Conservation (phyloP, 2,888 invertebrate genomes). For the Ennomos fuscantarius region DNA sequence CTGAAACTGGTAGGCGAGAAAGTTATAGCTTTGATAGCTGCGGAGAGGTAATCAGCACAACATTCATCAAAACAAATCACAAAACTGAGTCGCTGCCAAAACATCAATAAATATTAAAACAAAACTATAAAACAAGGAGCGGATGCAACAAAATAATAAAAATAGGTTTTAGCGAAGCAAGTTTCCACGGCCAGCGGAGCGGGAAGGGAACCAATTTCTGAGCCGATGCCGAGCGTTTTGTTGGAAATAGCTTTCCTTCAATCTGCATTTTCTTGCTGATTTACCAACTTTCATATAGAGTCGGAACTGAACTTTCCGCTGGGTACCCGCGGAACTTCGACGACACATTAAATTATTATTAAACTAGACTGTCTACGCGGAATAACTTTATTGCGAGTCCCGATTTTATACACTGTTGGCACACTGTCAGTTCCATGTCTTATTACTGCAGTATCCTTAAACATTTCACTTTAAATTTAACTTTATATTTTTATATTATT, state of each 20-base stretch:
- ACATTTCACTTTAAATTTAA: no score
- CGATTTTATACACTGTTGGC: constrained; percentile 18
- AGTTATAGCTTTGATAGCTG: neutral
- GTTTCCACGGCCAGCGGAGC: constrained; percentile 78
- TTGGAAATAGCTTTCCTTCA: constrained; percentile 84
- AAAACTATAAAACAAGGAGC: constrained; percentile 68
- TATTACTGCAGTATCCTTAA: constrained; percentile 4
- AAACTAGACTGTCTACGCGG: constrained; percentile 46
- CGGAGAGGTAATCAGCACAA: constrained; percentile 25
- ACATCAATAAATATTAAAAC: constrained; percentile 68
- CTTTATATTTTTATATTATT: no score
- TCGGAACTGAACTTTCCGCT: constrained; percentile 62
- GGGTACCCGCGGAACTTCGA: constrained; percentile 61
- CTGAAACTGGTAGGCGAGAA: neutral
- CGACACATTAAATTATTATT: constrained; percentile 72
- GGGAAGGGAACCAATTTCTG: constrained; percentile 82
- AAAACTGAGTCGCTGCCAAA: constrained; percentile 30
- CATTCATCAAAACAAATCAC: constrained; percentile 27
- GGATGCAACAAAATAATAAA: constrained; percentile 76
- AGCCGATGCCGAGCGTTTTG: constrained; percentile 82
- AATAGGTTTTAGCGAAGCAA: constrained; percentile 78
- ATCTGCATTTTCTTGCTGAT: constrained; percentile 86
- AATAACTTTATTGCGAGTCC: constrained; percentile 25
- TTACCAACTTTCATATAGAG: constrained; percentile 81
- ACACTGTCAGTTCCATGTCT: constrained; percentile 12